phyloP scores from a whole-genome alignment of 1,140 invertebrate species.

The Anastrepha ludens region DNA sequence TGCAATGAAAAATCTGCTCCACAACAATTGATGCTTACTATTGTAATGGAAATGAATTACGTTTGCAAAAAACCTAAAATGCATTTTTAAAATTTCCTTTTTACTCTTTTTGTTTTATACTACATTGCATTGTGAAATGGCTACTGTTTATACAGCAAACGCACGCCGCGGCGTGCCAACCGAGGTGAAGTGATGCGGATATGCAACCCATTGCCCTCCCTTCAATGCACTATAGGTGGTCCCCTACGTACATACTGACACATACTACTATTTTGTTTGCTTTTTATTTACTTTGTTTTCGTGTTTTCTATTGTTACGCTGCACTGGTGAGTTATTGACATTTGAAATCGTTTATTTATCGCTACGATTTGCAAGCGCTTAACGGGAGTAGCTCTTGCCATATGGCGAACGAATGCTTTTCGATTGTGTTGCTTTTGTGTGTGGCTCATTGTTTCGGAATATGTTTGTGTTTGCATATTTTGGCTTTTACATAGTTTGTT shows the following conservation, averaged over 20 bases:
- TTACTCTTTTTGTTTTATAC: not conserved
- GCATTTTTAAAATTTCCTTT: not conserved
- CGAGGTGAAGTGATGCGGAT: not conserved
- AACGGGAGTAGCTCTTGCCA: not conserved
- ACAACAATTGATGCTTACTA: not conserved
- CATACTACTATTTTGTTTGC: not conserved
- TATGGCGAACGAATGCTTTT: not conserved
- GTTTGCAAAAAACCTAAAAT: not conserved
- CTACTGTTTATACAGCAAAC: conserved; percentile 18
- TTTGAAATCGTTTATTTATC: conserved; percentile 47
- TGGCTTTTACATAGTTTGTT: not conserved
- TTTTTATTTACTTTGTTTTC: not conserved
- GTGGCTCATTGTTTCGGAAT: not conserved
- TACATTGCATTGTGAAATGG: not conserved
- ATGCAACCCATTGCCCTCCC: not conserved
- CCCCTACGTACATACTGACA: not conserved
- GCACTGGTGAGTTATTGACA: not conserved
- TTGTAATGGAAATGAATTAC: conserved; percentile 26
- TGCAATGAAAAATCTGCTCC: not conserved
- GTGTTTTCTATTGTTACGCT: not conserved
- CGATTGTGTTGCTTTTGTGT: not conserved
- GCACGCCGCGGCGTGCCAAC: not conserved
- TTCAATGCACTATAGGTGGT: conserved; percentile 1
- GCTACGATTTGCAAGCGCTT: conserved; percentile 35
- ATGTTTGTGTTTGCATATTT: conserved; percentile 30